Conservation (phyloP, 2,888 invertebrate species). For the Eupithecia insigniata region DNA sequence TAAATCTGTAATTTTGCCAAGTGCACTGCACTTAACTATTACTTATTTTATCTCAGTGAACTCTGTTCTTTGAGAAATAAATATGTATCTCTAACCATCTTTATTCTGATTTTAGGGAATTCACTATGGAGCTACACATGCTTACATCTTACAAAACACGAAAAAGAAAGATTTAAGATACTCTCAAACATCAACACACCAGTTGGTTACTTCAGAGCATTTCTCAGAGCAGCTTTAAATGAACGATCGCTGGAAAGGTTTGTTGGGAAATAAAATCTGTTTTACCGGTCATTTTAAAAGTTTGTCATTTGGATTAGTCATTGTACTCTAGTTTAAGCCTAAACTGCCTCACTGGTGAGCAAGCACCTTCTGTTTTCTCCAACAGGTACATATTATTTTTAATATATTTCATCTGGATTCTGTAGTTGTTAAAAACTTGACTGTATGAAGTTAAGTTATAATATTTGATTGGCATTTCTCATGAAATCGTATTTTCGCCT, state of each 20-base stretch:
- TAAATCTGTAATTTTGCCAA: no score
- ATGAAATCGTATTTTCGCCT: not conserved
- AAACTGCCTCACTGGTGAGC: no score
- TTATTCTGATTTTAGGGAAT: conserved; percentile 67
- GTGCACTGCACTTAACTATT: not conserved
- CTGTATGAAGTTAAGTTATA: no score
- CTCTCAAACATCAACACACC: conserved; percentile 79
- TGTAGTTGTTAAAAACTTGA: no score
- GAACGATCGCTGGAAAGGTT: conserved; percentile 93
- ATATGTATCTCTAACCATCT: no score
- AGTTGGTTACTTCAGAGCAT: conserved; percentile 93
- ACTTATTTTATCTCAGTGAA: no score
- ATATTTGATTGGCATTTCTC: not conserved
- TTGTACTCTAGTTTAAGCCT: not conserved
- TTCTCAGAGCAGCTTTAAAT: conserved; percentile 95
- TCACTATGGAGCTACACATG: conserved; percentile 92
- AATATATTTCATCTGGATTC: no score
- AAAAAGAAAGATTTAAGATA: conserved; percentile 92
- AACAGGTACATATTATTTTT: no score
- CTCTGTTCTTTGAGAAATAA: no score
- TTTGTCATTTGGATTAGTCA: not conserved
- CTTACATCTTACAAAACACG: conserved; percentile 93
- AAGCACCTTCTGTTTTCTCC: not conserved
- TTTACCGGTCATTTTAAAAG: not conserved
- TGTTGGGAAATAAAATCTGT: not conserved